Evolutionary conservation across 2,797 vertebrate species (phyloP), one percentile per base, ranked within the genome.

Genomic region (Microctenopoma steveboyesi): DNA sequence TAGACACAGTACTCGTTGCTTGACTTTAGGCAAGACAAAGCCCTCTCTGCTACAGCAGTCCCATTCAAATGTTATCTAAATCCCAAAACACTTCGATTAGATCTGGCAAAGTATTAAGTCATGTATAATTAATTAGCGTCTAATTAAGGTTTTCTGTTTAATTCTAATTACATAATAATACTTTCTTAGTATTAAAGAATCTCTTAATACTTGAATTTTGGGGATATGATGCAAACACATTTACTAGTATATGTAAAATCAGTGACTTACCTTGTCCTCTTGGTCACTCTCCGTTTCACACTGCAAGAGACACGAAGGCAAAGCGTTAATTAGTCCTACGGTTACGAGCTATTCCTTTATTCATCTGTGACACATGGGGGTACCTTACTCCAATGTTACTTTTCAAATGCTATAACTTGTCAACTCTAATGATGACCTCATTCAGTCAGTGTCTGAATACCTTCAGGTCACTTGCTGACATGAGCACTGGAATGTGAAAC

Each of bases 221-320:
- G 76, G 68, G 37, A 65, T 0, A 57, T 33, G 14, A 69, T 51
- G 50, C 39, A 39, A n/a, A 30, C 13, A 22, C 30, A 7, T 69
- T 52, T 15, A 75, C 63, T 2, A 43, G 0, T 0, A 42, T 0
- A 9, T 16, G 33, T 48, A 46, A 47, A 56, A 22, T 4, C 42
- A 64, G 25, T 28, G 40, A 27, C 89, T 93, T 96, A 98, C 97
- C 97, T 98, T 98, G 88, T 96, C 96, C 80, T 98, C 97, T 81
- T 95, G 96, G 87, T 98, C 97, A 52, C 95, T 98, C 91, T 97
- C 96, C 0, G 96, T 98, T 93, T 98, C 97, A 76, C 97, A 97
- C 97, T 95, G 91, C 18, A 47, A 88, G 42, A 77, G 28, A 77
- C 39, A 88, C 25, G 84, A 57, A 84, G 7, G 30, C n/a, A 60